Base-by-base conservation (phyloP, 1,140 invertebrate species). In the Mycetomoellerius zeteki region DNA sequence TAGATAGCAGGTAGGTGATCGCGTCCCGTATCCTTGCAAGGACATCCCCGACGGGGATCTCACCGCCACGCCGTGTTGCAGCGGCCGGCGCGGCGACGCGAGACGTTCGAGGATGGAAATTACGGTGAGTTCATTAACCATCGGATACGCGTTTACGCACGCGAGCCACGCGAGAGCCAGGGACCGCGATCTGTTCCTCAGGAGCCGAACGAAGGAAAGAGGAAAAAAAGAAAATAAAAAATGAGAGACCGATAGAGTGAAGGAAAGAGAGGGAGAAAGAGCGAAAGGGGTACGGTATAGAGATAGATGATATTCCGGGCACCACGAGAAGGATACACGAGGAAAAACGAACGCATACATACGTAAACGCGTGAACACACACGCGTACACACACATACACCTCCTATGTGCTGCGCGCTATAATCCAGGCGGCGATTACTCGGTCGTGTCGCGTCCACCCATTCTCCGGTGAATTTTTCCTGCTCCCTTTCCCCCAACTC, bases 31-130 rank as follows among this genome's bases (percentile, higher is more conserved):
- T 54, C 43, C 65, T 77, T 71, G 88, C 89, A 90, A 90, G 89
- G 89, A 89, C 89, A 85, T 86, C 75, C 75, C 76, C 65, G 21
- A 43, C 65, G 78, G 50, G 62, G 64, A 69, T 69, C n/a, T n/a
- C 64, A 21, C 62, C 33, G 33, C 7, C 33, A 7, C 33, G 33
- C 7, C 33, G 33, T 37, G 33, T 1, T 37, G 33, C 33, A 37
- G 33, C 33, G 33, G 5, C 33, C 72, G 77, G 14, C 47, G 95
- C 94, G 87, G 78, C 94, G 92, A 94, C 93, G 71, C 95, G 94
- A 88, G 85, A 69, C 81, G 72, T 27, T 87, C 78, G 64, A 71
- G 64, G 64, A 58, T 81, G 78, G 73, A 85, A 87, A 89, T 88
- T 81, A 88, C 71, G 81, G 71, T 72, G 86, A 90, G 89, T 91